Evolutionary conservation across 2,888 invertebrate species (phyloP).

Genomic region (Cheilosia scutellata): DNA sequence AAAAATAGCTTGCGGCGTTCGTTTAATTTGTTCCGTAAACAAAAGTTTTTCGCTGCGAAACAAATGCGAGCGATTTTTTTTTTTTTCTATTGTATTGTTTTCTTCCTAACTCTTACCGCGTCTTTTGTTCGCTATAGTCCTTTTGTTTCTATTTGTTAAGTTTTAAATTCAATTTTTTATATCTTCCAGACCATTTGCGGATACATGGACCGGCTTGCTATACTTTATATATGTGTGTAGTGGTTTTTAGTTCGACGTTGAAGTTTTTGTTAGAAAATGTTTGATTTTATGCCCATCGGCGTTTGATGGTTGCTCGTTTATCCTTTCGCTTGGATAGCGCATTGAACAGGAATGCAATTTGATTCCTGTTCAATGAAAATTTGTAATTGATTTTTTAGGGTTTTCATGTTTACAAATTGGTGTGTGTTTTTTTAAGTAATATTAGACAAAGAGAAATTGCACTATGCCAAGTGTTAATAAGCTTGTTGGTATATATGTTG

Average conservation of each 20-base stretch:
- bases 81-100: constrained; percentile 8
- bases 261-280: constrained; percentile 33
- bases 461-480: no score
- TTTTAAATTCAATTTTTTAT: constrained; percentile 61
- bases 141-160: constrained; percentile 50
- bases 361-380: no score
- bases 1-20: constrained; percentile 68
- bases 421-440: no score
- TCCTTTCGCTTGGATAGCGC: not conserved
- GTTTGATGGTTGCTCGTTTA: constrained; percentile 7
- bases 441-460: no score
- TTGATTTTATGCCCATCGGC: constrained; percentile 44
- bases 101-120: not conserved
- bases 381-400: constrained; percentile 43
- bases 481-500: no score
- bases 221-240: not conserved
- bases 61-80: constrained; percentile 39
- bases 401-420: no score
- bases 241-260: constrained; percentile 11
- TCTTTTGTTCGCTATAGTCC: constrained; percentile 46
- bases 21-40: constrained; percentile 73
- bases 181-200: constrained; percentile 24
- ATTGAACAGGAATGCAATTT: constrained; percentile 53
- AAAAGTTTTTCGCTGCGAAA: constrained; percentile 61
- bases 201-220: constrained; percentile 22